Base-by-base conservation (phyloP, 2,797 vertebrate species). In the Benthosema pterotum region DNA sequence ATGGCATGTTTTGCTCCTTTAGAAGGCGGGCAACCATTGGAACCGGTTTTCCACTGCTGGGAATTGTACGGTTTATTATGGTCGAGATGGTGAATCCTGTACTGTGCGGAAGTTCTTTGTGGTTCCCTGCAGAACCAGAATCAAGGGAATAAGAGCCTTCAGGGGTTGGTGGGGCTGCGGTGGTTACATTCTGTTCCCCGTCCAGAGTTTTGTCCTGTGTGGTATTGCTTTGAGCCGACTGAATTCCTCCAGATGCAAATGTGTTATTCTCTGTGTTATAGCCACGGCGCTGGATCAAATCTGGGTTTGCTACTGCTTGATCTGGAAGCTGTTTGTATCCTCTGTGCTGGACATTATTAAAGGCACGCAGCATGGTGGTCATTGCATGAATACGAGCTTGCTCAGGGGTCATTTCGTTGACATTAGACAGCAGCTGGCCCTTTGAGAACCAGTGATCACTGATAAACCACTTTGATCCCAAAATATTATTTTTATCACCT, bases 211-310 rank as follows among this genome's bases (percentile, higher is more conserved):
- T 56, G 3, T 55, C 22, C 4, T 0, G 0, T 42, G 22, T 1
- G 0, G 48, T n/a, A 61, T 1, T 42, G 12, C 67, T 70, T 16
- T 5, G 57, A 60, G 12, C 0, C 0, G 63, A 15, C 11, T 45
- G 61, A 67, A 75, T 63, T 9, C 52, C 57, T 52, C 6, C 4
- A 32, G 58, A 42, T 9, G 17, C 4, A 2, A 61, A 17, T n/a
- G 19, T 73, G 8, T 0, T 57, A 18, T n/a, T 63, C 0, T 51
- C 42, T 46, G 49, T 59, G 32, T n/a, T 49, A 4, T 45, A 50
- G 14, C 12, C 28, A 14, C 17, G 14, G 13, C 22, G 6, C 19
- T 14, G 13, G 11, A 18, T 15, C 0, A 56, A 32, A 28, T 65
- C 25, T 9, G 14, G 2, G 8, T 25, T 14, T 32, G 15, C 57